These are phyloP conservation scores for Rhagonycha lutea DNA, from an alignment of 2,888 invertebrate species.

Conservation along the genomic window DNA sequence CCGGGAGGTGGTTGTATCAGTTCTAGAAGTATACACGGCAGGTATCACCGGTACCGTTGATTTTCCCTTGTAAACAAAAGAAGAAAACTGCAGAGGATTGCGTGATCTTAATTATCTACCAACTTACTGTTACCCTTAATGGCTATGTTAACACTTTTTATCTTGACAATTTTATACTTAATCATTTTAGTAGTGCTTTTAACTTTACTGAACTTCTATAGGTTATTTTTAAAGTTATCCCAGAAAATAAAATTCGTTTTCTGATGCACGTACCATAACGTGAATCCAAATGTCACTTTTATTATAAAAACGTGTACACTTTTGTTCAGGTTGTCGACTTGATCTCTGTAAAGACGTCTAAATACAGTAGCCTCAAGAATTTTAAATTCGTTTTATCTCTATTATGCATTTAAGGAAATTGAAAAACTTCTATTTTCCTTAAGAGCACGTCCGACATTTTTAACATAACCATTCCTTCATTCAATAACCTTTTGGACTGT, in stretches of 20 bases:
- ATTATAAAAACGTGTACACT: neutral
- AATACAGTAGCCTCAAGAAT: neutral
- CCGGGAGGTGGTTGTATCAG: conserved; percentile 8
- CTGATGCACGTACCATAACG: neutral
- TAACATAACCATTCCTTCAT: neutral
- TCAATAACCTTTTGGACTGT: neutral
- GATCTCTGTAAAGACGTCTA: neutral
- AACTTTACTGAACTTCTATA: too few relatives aligned
- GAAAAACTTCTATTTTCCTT: neutral
- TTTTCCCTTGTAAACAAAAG: neutral
- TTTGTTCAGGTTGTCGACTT: neutral
- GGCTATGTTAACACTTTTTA: neutral
- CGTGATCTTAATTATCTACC: neutral
- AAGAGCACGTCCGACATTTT: neutral
- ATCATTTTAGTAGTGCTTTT: neutral
- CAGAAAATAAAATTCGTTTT: neutral
- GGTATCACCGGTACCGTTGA: conserved; percentile 5
- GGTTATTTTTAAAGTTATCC: neutral
- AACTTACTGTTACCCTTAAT: neutral
- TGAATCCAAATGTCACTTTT: neutral
- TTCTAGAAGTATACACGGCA: conserved; percentile 4
- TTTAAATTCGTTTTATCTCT: neutral
- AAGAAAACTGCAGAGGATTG: neutral
- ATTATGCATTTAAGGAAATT: neutral
- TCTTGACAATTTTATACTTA: neutral